A percentile compares a stretch with the other conserved stretches of the same genome.
These are phyloP conservation scores for Rhopalosiphum maidis DNA, from an alignment of 1,140 invertebrate species.

Conservation along the genomic window DNA sequence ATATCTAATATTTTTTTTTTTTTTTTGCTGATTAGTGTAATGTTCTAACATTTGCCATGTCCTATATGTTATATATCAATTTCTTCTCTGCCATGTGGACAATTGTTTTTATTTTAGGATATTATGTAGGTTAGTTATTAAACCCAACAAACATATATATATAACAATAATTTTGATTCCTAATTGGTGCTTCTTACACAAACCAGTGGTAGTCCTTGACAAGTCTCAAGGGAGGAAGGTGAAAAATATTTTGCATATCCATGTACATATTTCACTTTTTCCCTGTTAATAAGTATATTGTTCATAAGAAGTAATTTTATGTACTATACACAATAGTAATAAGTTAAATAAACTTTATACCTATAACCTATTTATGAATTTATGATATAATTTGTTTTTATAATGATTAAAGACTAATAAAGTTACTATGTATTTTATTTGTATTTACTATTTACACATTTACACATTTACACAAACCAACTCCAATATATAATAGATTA, in stretches of 20 bases:
- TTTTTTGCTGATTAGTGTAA: background rate
- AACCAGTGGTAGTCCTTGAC: background rate
- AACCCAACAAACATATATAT: background rate
- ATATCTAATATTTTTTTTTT: background rate
- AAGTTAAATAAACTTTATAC: too few relatives aligned
- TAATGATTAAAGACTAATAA: too few relatives aligned
- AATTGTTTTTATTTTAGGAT: conserved; percentile 10
- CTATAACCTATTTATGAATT: too few relatives aligned
- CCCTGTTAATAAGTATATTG: background rate
- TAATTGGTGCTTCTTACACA: background rate
- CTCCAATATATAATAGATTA: background rate
- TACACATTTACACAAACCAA: background rate
- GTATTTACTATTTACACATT: too few relatives aligned
- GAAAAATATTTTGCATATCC: background rate
- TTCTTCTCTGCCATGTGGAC: background rate
- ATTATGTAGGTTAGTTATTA: background rate
- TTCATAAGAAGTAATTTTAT: background rate
- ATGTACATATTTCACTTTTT: background rate
- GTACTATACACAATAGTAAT: background rate
- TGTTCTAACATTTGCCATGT: background rate
- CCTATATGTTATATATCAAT: background rate
- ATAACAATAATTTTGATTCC: background rate
- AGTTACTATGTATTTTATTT: too few relatives aligned
- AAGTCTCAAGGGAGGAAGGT: background rate
- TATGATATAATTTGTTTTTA: too few relatives aligned